Conservation (phyloP, 2,113 vertebrate species). For the Stigmatopora argus region DNA sequence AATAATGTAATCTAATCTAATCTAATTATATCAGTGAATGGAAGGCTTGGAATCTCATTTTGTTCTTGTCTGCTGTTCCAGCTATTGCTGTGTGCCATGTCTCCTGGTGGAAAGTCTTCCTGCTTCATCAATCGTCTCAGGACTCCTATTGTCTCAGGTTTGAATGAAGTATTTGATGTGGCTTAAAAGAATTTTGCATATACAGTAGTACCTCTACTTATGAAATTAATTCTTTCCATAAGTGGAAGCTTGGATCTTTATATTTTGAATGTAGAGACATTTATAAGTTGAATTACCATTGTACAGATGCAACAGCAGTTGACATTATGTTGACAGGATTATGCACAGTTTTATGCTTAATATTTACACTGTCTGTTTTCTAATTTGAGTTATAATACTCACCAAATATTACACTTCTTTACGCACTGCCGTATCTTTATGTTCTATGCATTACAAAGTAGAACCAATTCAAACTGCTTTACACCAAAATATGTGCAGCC, state of each 20-base stretch:
- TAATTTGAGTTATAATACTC: background rate
- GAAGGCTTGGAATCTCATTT: conserved; percentile 7
- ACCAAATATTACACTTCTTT: background rate
- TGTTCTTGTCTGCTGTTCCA: conserved; percentile 15
- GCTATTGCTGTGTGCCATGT: background rate
- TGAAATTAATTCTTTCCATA: too few relatives aligned
- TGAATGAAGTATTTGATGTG: background rate
- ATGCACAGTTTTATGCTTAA: background rate
- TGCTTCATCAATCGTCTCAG: conserved; percentile 27
- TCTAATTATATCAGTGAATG: background rate
- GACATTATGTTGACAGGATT: background rate
- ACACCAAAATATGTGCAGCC: background rate
- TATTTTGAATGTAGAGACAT: too few relatives aligned
- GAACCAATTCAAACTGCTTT: background rate
- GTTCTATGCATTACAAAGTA: background rate
- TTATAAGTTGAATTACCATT: too few relatives aligned
- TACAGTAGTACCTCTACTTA: too few relatives aligned
- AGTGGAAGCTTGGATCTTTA: too few relatives aligned
- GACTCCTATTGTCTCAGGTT: conserved; percentile 14
- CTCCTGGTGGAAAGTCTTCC: conserved; percentile 34
- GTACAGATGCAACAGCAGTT: background rate
- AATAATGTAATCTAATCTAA: too few relatives aligned
- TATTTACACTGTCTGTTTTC: background rate
- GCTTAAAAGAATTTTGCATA: background rate
- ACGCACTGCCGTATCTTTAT: background rate